These are phyloP conservation scores for Phenacoccus solenopsis DNA, from an alignment of 1,140 invertebrate genomes.

Conservation along the genomic window DNA sequence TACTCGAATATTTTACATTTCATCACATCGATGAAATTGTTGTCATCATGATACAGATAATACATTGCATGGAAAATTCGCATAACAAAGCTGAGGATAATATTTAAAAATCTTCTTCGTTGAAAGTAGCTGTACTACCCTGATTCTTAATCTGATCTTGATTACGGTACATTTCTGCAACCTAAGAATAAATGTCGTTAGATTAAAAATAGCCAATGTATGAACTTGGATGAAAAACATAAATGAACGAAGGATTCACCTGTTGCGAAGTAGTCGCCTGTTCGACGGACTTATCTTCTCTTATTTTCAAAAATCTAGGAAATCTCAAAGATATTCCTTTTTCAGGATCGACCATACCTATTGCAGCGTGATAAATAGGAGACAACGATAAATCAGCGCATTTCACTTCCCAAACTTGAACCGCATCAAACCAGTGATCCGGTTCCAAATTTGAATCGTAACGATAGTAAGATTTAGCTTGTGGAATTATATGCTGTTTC, in stretches of 20 bases:
- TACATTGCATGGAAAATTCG: no score
- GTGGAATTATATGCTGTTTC: slow-evolving; percentile 56
- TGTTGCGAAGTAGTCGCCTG: slow-evolving; percentile 85
- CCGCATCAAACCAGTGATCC: slow-evolving; percentile 91
- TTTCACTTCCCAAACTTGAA: slow-evolving; percentile 95
- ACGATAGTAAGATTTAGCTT: slow-evolving; percentile 75
- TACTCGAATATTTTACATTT: no score
- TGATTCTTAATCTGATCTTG: slow-evolving; percentile 54
- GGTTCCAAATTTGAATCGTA: slow-evolving; percentile 64
- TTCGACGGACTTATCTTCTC: slow-evolving; percentile 88
- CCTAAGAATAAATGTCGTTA: slow-evolving; percentile 35
- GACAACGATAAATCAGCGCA: slow-evolving; percentile 96
- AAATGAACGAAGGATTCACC: slow-evolving; percentile 44
- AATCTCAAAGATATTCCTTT: slow-evolving; percentile 94
- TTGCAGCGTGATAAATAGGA: slow-evolving; percentile 80
- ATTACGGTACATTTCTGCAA: slow-evolving; percentile 51
- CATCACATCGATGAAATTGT: no score
- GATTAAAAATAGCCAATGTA: no score
- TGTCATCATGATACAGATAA: no score
- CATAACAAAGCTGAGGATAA: no score
- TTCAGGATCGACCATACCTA: slow-evolving; percentile 78
- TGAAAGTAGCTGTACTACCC: slow-evolving; percentile 26
- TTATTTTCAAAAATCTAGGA: slow-evolving; percentile 80
- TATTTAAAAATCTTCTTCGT: slow-evolving; percentile 39
- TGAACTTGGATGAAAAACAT: background rate